Evolutionary conservation across 2,797 vertebrate genomes (phyloP).

Genomic region (Distichodus sexfasciatus): DNA sequence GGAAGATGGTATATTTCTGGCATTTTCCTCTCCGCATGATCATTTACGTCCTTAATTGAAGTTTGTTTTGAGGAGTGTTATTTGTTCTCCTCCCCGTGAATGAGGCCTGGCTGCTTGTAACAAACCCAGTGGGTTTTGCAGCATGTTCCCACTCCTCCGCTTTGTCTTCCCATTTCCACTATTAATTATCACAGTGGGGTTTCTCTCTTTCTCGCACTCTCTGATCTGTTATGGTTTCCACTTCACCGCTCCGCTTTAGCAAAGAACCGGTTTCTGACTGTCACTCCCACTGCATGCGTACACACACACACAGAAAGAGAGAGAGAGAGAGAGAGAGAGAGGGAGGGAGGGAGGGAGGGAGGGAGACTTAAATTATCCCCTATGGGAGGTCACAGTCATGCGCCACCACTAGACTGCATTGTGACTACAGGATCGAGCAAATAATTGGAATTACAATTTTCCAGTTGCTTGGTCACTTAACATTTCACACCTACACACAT

Average conservation of each 20-base stretch:
- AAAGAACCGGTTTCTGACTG: constrained; percentile 61
- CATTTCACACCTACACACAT: neutral
- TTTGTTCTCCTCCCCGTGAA: neutral
- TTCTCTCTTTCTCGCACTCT: constrained; percentile 38
- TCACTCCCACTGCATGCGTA: constrained; percentile 59
- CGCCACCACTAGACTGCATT: constrained; percentile 1
- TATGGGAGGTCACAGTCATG: constrained; percentile 2
- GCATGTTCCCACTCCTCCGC: neutral
- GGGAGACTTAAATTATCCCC: neutral
- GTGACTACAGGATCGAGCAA: neutral
- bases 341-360: too few species aligned
- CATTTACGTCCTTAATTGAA: neutral
- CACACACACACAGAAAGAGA: neutral
- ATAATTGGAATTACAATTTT: neutral
- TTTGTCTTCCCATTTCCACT: constrained; percentile 13
- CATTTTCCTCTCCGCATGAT: neutral
- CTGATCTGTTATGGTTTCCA: constrained; percentile 70
- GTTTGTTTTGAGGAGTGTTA: neutral
- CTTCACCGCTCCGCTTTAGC: constrained; percentile 71
- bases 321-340: too few species aligned
- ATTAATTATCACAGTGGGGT: constrained; percentile 17
- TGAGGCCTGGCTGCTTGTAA: neutral
- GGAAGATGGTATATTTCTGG: neutral
- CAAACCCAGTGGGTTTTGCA: neutral
- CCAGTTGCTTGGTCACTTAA: neutral